Conservation (phyloP, 30 jellyfish, hydroid and myxozoan genomes). For the Hydra vulgaris region DNA sequence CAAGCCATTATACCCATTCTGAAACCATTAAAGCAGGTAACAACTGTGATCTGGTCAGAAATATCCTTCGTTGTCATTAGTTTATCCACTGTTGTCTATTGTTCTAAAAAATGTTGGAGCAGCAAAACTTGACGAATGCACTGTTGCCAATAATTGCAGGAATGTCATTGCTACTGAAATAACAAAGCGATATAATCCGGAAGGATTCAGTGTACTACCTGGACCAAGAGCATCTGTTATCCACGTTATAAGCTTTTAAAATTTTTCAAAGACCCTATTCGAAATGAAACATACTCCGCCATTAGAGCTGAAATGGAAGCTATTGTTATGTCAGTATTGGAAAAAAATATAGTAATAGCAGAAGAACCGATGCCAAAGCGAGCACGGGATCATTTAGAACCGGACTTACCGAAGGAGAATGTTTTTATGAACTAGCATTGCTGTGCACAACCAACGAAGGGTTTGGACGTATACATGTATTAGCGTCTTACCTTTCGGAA, state of each 20-base stretch:
- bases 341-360: neutral
- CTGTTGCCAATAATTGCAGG: neutral
- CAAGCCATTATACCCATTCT: neutral
- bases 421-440: neutral
- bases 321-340: neutral
- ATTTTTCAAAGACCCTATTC: neutral
- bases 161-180: neutral
- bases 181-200: neutral
- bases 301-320: neutral
- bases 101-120: neutral
- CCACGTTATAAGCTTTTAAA: neutral
- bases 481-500: neutral
- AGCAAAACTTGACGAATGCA: neutral
- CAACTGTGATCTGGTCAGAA: neutral
- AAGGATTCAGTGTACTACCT: neutral
- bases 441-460: neutral
- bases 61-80: neutral
- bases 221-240: neutral
- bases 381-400: neutral
- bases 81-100: neutral
- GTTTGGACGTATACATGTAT: neutral
- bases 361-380: neutral
- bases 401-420: neutral
- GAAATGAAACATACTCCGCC: neutral
- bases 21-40: neutral